These are phyloP conservation scores for Tenthredo mesomela DNA, from an alignment of 2,888 invertebrate genomes.

Conservation along the genomic window DNA sequence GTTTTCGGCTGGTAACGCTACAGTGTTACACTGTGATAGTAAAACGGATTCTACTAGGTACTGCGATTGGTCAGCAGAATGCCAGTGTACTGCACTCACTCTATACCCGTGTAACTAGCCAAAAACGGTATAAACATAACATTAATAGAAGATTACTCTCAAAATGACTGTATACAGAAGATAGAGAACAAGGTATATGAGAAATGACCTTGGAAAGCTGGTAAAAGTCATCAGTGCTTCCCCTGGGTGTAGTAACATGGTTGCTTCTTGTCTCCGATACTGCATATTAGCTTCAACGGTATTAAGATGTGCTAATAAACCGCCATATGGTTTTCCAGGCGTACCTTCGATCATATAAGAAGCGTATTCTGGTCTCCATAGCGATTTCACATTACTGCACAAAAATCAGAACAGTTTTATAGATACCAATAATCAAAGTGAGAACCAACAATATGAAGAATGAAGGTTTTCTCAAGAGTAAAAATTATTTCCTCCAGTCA, in stretches of 20 bases:
- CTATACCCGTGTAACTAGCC: too few relatives aligned
- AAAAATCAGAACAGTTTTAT: constrained; percentile 41
- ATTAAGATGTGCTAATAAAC: constrained; percentile 97
- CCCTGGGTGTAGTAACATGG: constrained; percentile 86
- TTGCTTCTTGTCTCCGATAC: constrained; percentile 91
- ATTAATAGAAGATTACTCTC: not conserved
- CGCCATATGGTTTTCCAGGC: constrained; percentile 97
- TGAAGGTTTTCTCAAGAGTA: too few relatives aligned
- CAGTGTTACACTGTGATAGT: too few relatives aligned
- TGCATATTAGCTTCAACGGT: constrained; percentile 99
- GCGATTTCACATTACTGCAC: constrained; percentile 84
- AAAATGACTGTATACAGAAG: not conserved
- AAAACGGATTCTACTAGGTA: too few relatives aligned
- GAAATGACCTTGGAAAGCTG: constrained; percentile 91
- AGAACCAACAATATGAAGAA: not conserved
- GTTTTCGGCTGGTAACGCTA: too few relatives aligned
- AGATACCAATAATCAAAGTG: not conserved
- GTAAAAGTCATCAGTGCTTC: constrained; percentile 95
- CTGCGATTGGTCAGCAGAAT: too few relatives aligned
- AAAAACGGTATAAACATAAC: not conserved
- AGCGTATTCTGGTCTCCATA: constrained; percentile 99
- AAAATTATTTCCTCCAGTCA: not conserved
- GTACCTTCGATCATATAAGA: constrained; percentile 99
- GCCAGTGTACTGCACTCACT: too few relatives aligned
- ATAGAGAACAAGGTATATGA: constrained; percentile 54